phyloP scores from a whole-genome alignment of 2,797 vertebrate genomes.

The Phaenicophaeus curvirostris region DNA sequence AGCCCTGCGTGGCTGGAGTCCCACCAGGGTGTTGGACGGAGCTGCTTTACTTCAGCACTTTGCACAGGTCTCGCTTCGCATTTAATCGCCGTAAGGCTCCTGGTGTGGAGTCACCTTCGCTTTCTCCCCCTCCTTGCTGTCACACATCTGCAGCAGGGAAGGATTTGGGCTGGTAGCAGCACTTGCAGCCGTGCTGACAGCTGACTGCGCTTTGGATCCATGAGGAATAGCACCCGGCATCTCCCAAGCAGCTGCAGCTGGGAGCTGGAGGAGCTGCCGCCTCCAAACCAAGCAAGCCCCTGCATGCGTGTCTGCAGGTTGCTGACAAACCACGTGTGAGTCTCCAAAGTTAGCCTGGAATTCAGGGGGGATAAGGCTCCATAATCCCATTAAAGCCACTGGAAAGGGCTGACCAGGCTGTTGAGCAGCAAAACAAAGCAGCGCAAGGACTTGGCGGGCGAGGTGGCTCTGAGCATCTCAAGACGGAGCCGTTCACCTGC shows the following conservation, averaged over 20 bases:
- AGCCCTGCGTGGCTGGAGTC: accelerated
- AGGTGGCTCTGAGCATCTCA: accelerated
- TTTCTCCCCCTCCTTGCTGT: background rate
- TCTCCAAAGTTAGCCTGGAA: slow-evolving; percentile 36
- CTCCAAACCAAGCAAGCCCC: background rate
- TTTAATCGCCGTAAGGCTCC: background rate
- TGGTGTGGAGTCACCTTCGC: accelerated
- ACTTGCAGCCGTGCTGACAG: background rate
- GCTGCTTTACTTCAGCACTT: background rate
- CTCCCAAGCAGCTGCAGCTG: background rate
- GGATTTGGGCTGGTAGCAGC: background rate
- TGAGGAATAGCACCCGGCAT: background rate
- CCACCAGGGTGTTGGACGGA: background rate
- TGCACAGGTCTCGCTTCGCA: accelerated
- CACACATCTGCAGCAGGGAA: background rate
- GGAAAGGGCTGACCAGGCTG: background rate
- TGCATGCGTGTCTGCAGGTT: background rate
- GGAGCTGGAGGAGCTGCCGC: background rate
- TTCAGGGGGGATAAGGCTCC: slow-evolving; percentile 8
- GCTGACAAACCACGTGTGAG: background rate
- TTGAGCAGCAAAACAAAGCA: background rate
- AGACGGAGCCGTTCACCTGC: background rate
- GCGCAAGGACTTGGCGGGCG: background rate
- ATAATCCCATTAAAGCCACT: slow-evolving; percentile 24
- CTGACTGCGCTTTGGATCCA: background rate